A percentile compares a stretch with the other conserved stretches of the same genome.
phyloP scores from a whole-genome alignment of 30 jellyfish, hydroid and myxozoan genomes.

The Cassiopea andromeda region DNA sequence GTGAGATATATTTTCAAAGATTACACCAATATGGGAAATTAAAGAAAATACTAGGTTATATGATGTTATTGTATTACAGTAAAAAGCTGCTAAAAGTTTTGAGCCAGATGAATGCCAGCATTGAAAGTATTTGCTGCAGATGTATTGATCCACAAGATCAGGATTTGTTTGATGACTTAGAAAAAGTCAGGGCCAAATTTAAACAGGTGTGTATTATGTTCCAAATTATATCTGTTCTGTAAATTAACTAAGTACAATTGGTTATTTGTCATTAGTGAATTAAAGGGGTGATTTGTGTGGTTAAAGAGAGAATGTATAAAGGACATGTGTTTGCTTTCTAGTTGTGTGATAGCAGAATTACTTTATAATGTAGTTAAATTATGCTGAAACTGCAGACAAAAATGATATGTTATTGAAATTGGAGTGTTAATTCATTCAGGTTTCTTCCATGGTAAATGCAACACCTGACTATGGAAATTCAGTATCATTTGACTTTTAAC shows the following conservation, averaged over 20 bases:
- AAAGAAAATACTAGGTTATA: too few species aligned
- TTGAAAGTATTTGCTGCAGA: neutral
- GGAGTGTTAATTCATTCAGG: neutral
- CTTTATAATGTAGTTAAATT: too few species aligned
- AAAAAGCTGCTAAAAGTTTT: conserved; percentile 33
- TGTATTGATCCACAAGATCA: conserved; percentile 56
- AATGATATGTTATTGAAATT: too few species aligned
- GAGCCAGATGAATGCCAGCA: conserved; percentile 38
- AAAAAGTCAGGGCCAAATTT: conserved; percentile 60
- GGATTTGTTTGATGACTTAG: conserved; percentile 53
- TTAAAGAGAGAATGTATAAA: too few species aligned
- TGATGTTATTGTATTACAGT: neutral
- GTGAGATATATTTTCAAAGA: too few species aligned
- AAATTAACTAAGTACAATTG: too few species aligned
- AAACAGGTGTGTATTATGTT: conserved; percentile 37
- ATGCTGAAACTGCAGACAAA: too few species aligned
- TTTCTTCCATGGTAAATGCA: conserved; percentile 49
- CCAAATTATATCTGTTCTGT: neutral
- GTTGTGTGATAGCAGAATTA: too few species aligned
- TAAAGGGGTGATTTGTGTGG: neutral
- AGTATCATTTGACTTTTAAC: neutral
- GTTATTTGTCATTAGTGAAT: neutral
- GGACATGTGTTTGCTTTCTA: too few species aligned
- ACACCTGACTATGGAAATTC: conserved; percentile 42
- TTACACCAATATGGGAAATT: too few species aligned